Evolutionary conservation across 1,140 invertebrate species (phyloP), one percentile per base, ranked within the genome.

Genomic region (Neodiprion lecontei): DNA sequence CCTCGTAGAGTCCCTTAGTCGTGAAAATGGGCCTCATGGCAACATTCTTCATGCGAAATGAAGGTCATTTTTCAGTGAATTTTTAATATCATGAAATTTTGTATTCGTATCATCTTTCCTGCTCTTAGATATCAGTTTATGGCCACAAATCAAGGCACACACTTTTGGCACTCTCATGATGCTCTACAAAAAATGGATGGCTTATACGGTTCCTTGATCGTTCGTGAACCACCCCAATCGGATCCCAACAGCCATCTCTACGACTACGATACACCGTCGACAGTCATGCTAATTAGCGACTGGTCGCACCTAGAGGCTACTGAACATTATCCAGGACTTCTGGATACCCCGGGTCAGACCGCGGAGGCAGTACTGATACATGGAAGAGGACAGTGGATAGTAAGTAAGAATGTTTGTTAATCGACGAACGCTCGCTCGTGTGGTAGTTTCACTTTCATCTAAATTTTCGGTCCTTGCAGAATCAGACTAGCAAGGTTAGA

Each of bases 311-410:
- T 91, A 70, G 84, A 93, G n/a, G 91, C 92, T 0, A 90, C 92
- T 9, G 88, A 90, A 17, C 92, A 92, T 80, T 96, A 95, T 87
- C 90, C 92, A 5, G 91, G 91, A 47, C 94, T 95, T 83, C 93
- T 95, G 82, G 94, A 95, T 80, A 87, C 89, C 40, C 93, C 92
- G 0, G 91, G 94, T 75, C 95, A 95, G 82, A 95, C 95, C 79
- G 94, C 95, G 0, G 88, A 91, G 1, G 92, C 91, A 7, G 88
- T 96, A 21, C 85, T 96, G 7, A 90, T 96, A 69, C 96, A 96
- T 83, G 95, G 95, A 8, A 86, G 90, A 8, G 94, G 94, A n/a
- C 85, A 91, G 23, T 92, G 89, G 79, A 87, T 82, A 78, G 74
- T 87, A 50, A 91, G 90, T 81, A 80, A 85, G 40, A 80, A 82